Conservation (phyloP, 2,888 invertebrate genomes). For the Ptychoptera albimana region DNA sequence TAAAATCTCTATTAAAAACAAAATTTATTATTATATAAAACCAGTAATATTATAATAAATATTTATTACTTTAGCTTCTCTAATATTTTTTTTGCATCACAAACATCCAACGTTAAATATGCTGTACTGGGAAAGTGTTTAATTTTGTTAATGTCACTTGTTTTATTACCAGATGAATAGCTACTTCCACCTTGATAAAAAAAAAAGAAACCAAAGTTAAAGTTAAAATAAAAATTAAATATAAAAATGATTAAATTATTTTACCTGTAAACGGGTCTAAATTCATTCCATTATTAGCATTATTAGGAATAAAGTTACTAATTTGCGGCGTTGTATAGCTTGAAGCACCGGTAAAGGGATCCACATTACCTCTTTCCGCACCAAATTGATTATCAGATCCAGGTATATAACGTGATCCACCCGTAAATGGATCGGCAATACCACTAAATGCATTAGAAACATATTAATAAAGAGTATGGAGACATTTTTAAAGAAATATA, state of each 20-base stretch:
- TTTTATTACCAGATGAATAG: constrained; percentile 2
- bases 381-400: constrained; percentile 20
- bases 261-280: constrained; percentile 13
- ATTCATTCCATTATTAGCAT: constrained; percentile 14
- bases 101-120: constrained; percentile 60
- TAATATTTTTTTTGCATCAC: constrained; percentile 55
- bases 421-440: constrained; percentile 53
- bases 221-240: neutral
- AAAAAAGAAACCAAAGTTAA: neutral
- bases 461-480: neutral
- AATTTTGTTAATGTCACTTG: neutral
- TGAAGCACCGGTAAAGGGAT: constrained; percentile 52
- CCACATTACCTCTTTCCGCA: constrained; percentile 20
- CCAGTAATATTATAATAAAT: neutral
- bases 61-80: constrained; percentile 39
- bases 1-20: constrained; percentile 43
- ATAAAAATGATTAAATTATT: constrained; percentile 1
- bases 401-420: constrained; percentile 48
- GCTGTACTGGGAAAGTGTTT: constrained; percentile 30
- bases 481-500: neutral
- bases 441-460: constrained; percentile 16
- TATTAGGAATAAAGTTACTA: constrained; percentile 15
- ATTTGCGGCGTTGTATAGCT: constrained; percentile 47
- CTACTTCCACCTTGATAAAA: neutral
- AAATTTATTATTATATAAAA: neutral